These are phyloP conservation scores for Eriosoma lanigerum DNA, from an alignment of 1,140 invertebrate genomes.

Conservation along the genomic window DNA sequence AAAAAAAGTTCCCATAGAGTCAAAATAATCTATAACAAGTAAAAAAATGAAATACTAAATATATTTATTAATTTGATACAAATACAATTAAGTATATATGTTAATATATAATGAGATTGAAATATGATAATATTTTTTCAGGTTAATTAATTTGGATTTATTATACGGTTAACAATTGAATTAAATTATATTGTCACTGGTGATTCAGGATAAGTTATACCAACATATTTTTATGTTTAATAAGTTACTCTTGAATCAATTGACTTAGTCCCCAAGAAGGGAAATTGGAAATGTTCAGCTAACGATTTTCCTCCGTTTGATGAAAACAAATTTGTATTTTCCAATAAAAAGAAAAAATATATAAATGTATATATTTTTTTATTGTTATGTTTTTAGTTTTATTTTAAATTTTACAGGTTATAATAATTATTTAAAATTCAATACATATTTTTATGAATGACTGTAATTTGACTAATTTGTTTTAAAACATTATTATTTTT, in stretches of 20 bases:
- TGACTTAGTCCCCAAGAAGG: constrained; percentile 75
- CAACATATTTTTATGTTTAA: constrained; percentile 43
- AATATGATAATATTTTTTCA: too few relatives aligned
- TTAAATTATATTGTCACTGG: constrained; percentile 29
- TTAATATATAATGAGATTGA: too few relatives aligned
- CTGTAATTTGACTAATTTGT: too few relatives aligned
- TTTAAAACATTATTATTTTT: too few relatives aligned
- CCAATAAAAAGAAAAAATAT: constrained; percentile 55
- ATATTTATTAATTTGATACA: background rate
- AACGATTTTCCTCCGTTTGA: constrained; percentile 76
- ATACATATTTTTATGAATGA: background rate
- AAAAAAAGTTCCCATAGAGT: constrained; percentile 8
- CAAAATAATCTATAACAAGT: background rate
- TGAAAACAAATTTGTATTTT: constrained; percentile 79
- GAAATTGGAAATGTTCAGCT: constrained; percentile 65
- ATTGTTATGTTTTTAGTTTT: background rate
- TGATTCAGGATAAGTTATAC: constrained; percentile 37
- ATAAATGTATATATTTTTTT: background rate
- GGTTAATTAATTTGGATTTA: constrained; percentile 4
- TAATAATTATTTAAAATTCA: background rate
- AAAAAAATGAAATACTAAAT: background rate
- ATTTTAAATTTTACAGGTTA: background rate
- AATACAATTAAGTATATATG: background rate
- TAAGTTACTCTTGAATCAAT: constrained; percentile 75
- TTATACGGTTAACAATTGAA: constrained; percentile 34